Conservation (phyloP, 2,797 vertebrate species). For the Anguilla obscura region DNA sequence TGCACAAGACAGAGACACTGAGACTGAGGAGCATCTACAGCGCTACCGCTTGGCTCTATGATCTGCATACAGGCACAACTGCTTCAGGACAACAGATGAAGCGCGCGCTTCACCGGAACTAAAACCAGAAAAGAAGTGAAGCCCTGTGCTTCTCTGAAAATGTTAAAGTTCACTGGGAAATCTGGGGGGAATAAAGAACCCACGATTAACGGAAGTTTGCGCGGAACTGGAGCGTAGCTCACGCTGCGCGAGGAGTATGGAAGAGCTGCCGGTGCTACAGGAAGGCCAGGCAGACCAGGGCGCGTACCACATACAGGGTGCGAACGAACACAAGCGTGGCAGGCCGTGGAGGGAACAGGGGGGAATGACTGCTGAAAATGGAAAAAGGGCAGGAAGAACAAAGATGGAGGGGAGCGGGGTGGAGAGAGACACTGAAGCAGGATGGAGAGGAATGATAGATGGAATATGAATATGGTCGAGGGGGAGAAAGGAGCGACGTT, state of each 20-base stretch:
- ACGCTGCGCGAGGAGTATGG: conserved; percentile 32
- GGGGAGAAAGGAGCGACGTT: conserved; percentile 48
- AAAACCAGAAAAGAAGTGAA: conserved; percentile 30
- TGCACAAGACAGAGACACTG: not conserved
- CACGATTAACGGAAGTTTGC: not conserved
- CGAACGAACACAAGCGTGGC: not conserved
- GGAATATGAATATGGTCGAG: conserved; percentile 9
- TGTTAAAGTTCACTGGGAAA: conserved; percentile 43
- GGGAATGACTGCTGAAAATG: conserved; percentile 41
- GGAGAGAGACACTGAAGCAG: conserved; percentile 52
- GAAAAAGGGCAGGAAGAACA: conserved; percentile 56
- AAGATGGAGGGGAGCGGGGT: conserved; percentile 60
- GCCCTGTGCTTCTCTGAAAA: conserved; percentile 37
- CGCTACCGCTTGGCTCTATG: conserved; percentile 19
- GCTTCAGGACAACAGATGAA: conserved; percentile 41
- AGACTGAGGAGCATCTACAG: not conserved
- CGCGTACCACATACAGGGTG: conserved; percentile 29
- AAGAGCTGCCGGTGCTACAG: conserved; percentile 48
- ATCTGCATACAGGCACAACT: conserved; percentile 37
- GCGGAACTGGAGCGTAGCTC: not conserved
- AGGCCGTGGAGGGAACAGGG: not conserved
- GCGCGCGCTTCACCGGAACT: not conserved
- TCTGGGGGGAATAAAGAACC: not conserved
- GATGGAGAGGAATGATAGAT: conserved; percentile 41
- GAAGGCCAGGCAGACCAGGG: conserved; percentile 39